phyloP scores from a whole-genome alignment of 2,888 invertebrate genomes.

The Nephrotoma appendiculata region DNA sequence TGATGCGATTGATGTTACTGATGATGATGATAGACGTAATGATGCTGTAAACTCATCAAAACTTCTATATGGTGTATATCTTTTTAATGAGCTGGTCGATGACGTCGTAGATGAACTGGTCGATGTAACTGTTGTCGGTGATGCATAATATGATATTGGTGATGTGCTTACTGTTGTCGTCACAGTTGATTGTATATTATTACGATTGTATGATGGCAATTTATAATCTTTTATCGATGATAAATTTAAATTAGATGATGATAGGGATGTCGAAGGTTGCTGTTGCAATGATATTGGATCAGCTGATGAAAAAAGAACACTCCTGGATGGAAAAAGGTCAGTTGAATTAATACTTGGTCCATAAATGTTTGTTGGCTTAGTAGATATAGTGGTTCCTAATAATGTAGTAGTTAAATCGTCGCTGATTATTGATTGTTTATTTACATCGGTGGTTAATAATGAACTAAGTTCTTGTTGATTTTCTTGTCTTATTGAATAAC shows the following conservation, averaged over 20 bases:
- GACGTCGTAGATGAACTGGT: conserved; percentile 26
- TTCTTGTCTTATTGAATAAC: conserved; percentile 21
- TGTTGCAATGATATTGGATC: conserved; percentile 7
- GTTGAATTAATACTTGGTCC: conserved; percentile 13
- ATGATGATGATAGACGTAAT: conserved; percentile 6
- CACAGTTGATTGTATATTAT: background rate
- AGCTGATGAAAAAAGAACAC: conserved; percentile 9
- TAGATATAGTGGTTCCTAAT: conserved; percentile 23
- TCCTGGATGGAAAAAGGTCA: conserved; percentile 11
- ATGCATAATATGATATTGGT: conserved; percentile 23
- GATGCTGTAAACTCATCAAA: conserved; percentile 4
- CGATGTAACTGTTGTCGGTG: conserved; percentile 27
- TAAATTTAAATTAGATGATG: conserved; percentile 1
- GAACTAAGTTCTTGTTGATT: background rate
- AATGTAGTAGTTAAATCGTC: conserved; percentile 4
- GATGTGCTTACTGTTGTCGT: conserved; percentile 12
- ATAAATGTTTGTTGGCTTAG: conserved; percentile 22
- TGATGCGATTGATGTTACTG: conserved; percentile 15
- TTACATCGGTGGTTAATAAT: conserved; percentile 11
- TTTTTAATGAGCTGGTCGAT: conserved; percentile 16
- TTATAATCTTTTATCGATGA: background rate
- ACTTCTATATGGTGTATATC: conserved; percentile 14
- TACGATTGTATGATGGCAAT: background rate
- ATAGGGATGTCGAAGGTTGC: background rate
- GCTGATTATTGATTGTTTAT: background rate